A percentile compares a stretch with the other conserved stretches of the same genome.
Conservation (phyloP, 2,113 vertebrate species). For the Pogona vitticeps region DNA sequence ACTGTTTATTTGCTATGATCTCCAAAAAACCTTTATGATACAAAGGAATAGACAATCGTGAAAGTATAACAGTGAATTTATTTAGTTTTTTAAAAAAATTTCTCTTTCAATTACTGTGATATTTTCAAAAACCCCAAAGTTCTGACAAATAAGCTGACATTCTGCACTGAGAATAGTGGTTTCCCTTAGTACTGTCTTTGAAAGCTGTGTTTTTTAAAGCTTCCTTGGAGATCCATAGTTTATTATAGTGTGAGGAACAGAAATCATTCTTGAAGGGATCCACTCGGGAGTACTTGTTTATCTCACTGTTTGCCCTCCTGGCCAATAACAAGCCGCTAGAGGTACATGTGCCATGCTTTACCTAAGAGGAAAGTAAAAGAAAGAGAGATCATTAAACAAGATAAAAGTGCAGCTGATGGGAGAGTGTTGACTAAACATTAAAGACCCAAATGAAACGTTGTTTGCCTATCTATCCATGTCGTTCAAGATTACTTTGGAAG, state of each 20-base stretch:
- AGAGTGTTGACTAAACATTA: slow-evolving; percentile 33
- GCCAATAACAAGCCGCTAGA: background rate
- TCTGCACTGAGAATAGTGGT: background rate
- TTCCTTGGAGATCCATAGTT: background rate
- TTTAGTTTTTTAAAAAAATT: background rate
- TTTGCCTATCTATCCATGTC: slow-evolving; percentile 22
- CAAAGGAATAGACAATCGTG: background rate
- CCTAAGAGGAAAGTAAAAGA: background rate
- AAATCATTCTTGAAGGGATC: background rate
- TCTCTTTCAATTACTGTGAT: background rate
- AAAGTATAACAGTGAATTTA: background rate
- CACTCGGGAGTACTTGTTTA: slow-evolving; percentile 31
- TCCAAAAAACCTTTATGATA: background rate
- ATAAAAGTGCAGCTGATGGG: slow-evolving; percentile 30
- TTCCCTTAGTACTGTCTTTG: background rate
- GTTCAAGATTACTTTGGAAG: background rate
- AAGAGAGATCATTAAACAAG: slow-evolving; percentile 33
- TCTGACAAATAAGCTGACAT: background rate
- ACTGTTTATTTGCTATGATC: background rate
- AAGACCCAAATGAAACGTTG: slow-evolving; percentile 10
- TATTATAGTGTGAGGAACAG: slow-evolving; percentile 25
- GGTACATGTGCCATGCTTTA: background rate
- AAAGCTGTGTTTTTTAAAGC: slow-evolving; percentile 3
- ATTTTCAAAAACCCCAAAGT: slow-evolving; percentile 5
- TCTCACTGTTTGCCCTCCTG: background rate